phyloP scores from a whole-genome alignment of 2,888 invertebrate species.

The Sminthurinus aureus region DNA sequence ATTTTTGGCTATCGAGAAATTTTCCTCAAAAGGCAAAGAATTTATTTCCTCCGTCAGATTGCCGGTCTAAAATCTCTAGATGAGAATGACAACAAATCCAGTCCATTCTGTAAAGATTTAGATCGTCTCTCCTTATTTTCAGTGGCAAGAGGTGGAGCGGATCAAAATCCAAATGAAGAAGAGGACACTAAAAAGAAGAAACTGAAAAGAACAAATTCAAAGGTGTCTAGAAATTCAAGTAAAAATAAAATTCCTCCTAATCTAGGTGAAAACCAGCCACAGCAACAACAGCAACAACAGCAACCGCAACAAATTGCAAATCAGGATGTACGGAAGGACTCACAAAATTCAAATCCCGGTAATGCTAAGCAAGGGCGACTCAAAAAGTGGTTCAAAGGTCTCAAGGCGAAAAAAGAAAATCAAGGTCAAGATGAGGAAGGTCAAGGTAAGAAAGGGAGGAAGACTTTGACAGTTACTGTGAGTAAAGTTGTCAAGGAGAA shows the following conservation, averaged over 20 bases:
- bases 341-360: background rate
- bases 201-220: background rate
- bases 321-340: background rate
- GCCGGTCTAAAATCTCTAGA: background rate
- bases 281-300: background rate
- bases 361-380: background rate
- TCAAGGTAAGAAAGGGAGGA: background rate
- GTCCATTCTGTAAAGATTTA: background rate
- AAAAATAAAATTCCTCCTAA: too few species aligned
- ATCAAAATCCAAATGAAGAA: background rate
- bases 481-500: background rate
- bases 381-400: background rate
- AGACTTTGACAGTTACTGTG: background rate
- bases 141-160: background rate
- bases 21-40: slow-evolving; percentile 15
- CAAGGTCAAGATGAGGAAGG: background rate
- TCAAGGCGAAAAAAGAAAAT: background rate
- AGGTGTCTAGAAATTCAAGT: background rate
- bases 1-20: slow-evolving; percentile 26
- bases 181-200: background rate
- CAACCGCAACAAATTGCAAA: background rate
- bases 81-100: background rate
- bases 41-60: background rate
- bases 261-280: background rate
- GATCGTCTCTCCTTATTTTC: background rate